Conservation (phyloP, 2,113 vertebrate species). For the Nematolebias whitei region DNA sequence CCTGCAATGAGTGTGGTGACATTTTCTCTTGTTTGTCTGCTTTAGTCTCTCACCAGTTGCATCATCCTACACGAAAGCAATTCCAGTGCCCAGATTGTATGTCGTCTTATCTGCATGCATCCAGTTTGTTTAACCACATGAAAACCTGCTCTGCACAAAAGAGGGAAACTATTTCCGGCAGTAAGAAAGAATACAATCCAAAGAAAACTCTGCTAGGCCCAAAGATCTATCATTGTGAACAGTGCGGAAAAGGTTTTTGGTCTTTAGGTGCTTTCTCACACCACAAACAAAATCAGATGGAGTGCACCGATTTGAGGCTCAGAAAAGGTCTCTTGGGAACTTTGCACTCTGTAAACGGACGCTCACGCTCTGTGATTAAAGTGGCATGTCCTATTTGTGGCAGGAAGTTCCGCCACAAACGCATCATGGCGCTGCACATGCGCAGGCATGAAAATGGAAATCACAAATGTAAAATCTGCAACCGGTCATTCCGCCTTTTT, state of each 20-base stretch:
- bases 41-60: constrained; percentile 74
- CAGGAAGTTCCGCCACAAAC: constrained; percentile 74
- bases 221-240: constrained; percentile 80
- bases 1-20: constrained; percentile 73
- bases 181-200: constrained; percentile 77
- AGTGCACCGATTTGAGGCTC: constrained; percentile 65
- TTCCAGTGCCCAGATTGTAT: constrained; percentile 72
- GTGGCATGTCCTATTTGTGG: constrained; percentile 75
- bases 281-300: constrained; percentile 75
- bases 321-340: constrained; percentile 41
- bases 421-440: constrained; percentile 75
- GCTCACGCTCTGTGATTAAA: constrained; percentile 44
- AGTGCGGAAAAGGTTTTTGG: constrained; percentile 83
- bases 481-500: constrained; percentile 77
- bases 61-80: constrained; percentile 70
- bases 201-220: constrained; percentile 82
- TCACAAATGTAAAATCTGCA: constrained; percentile 78
- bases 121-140: constrained; percentile 69
- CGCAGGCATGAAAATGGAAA: constrained; percentile 73
- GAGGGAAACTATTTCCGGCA: constrained; percentile 24
- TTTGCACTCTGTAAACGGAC: constrained; percentile 49
- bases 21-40: constrained; percentile 73
- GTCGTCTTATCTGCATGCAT: constrained; percentile 63
- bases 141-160: constrained; percentile 63
- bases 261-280: constrained; percentile 80